These are phyloP conservation scores for Catocala sponsa DNA, from an alignment of 2,888 invertebrate genomes.

Conservation along the genomic window DNA sequence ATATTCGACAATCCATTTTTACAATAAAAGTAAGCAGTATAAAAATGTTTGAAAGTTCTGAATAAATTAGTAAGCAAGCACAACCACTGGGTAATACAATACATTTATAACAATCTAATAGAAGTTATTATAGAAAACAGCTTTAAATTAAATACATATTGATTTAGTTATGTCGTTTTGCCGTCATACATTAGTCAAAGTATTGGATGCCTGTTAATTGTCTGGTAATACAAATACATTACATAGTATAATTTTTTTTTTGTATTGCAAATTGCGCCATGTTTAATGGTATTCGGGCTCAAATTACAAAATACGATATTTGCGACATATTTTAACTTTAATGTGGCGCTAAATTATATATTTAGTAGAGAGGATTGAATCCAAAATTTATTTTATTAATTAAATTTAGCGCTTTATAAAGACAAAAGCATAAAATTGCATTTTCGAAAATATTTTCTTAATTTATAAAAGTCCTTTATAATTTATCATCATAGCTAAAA, in stretches of 20 bases:
- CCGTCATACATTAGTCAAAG: no score
- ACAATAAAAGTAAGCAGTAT: constrained; percentile 8
- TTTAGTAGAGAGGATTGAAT: not conserved
- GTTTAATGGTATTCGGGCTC: no score
- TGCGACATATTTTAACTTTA: no score
- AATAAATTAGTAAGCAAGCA: constrained; percentile 49
- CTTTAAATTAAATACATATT: not conserved
- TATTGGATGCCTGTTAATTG: no score
- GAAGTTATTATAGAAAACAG: constrained; percentile 10
- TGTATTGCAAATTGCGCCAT: no score
- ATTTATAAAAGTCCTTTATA: constrained; percentile 9
- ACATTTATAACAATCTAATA: constrained; percentile 23
- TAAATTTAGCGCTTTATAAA: constrained; percentile 5
- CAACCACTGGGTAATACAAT: constrained; percentile 53
- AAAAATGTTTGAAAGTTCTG: constrained; percentile 25
- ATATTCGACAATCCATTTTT: not conserved
- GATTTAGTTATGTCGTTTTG: not conserved
- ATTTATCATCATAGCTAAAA: constrained; percentile 14
- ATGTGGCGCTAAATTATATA: no score
- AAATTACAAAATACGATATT: no score
- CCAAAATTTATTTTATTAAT: constrained; percentile 1
- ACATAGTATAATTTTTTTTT: no score
- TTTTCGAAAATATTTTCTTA: constrained; percentile 2
- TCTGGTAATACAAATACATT: no score
- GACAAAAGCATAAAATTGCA: constrained; percentile 6